A percentile compares a stretch with the other conserved stretches of the same genome.
These are phyloP conservation scores for Leontopithecus rosalia DNA, from an alignment of 2,797 vertebrate species.

Conservation along the genomic window DNA sequence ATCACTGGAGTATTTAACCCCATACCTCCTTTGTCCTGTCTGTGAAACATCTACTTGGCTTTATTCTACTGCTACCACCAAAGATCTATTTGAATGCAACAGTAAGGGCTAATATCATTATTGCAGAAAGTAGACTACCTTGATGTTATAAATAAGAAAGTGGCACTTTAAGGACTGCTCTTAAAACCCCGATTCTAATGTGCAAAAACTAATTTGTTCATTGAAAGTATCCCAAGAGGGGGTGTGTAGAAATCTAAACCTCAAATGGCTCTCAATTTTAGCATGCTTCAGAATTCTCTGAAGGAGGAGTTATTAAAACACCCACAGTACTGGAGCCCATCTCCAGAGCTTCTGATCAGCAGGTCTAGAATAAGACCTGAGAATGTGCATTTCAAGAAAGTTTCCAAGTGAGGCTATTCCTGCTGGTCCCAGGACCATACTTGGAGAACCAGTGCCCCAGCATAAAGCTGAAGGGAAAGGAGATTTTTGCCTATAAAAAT, in stretches of 20 bases:
- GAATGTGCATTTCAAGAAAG: neutral
- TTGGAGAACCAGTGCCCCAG: neutral
- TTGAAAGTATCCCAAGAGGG: neutral
- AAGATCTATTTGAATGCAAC: neutral
- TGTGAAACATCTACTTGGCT: neutral
- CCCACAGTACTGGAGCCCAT: neutral
- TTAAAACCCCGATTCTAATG: neutral
- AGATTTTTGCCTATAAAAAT: neutral
- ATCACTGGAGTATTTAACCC: constrained; percentile 10
- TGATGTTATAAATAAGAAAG: neutral
- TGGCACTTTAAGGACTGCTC: neutral
- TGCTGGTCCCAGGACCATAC: neutral
- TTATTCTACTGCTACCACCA: neutral
- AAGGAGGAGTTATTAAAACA: neutral
- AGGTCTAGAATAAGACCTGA: neutral
- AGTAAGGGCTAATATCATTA: neutral
- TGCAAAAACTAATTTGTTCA: neutral
- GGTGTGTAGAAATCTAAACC: neutral
- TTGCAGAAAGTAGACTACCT: neutral
- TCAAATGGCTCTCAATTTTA: neutral
- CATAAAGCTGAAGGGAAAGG: neutral
- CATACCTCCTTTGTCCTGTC: neutral
- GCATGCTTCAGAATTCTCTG: neutral
- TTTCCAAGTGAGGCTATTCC: neutral
- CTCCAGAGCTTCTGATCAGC: neutral